Evolutionary conservation across 2,797 vertebrate species (phyloP), one percentile per base, ranked within the genome.

Genomic region (Sorex maritimensis): DNA sequence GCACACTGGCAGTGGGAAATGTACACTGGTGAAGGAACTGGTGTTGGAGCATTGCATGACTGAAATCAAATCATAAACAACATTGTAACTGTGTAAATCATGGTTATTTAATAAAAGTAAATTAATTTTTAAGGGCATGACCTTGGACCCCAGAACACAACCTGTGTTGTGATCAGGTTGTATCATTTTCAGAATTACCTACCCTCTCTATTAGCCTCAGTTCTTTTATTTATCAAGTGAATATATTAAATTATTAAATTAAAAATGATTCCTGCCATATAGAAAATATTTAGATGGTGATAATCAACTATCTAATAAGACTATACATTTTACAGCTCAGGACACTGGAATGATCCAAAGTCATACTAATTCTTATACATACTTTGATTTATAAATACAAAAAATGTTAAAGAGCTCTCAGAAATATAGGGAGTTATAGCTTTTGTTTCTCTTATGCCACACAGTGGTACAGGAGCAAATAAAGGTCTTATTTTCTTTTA

Each of bases 401-500:
- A 83, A 74, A 30, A 90, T 23, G 61, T 82, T 79, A 80, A 78
- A 49, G 21, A 86, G 5, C 73, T 73, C 41, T 34, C 46, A 91
- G 7, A 17, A 92, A 13, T 74, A 2, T 38, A 83, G 73, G 41
- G 17, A 15, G 13, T 44, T 77, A 61, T 12, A 84, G 46, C 28
- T 69, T 74, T 83, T 88, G 74, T 71, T 93, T 6, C 78, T 12
- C n/a, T 69, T 34, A 83, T 44, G 14, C 85, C 69, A 58, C 24
- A 92, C 24, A 81, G 19, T 74, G 89, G 30, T 61, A 86, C 1
- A 90, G 2, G 11, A 49, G 26, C 26, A 52, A 30, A 63, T 46
- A 83, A 74, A 82, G 79, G 77, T 86, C 46, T 55, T 21, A 74
- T 67, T 17, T 86, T 46, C 88, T 94, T 5, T 7, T 11, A 90